These are phyloP conservation scores for Ectropis grisescens DNA, from an alignment of 1,140 invertebrate species.

Conservation along the genomic window DNA sequence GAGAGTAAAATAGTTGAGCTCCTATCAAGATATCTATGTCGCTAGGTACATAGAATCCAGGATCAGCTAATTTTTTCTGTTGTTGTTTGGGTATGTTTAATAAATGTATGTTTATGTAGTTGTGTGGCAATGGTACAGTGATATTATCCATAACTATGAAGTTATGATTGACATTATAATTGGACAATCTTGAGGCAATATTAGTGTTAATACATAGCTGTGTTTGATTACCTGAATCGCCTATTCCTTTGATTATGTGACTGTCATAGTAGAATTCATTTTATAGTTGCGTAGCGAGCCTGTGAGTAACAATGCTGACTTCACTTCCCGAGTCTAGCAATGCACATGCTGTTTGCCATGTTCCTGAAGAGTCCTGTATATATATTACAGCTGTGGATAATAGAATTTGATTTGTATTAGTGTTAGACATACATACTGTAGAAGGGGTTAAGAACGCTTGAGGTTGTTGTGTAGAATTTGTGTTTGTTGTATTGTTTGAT, in stretches of 20 bases:
- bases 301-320: conserved; percentile 4
- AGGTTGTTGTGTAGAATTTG: too few relatives aligned
- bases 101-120: not conserved
- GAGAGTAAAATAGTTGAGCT: conserved; percentile 4
- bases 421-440: conserved; percentile 1
- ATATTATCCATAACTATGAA: conserved; percentile 2
- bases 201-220: not conserved
- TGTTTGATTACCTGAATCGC: not conserved
- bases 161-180: not conserved
- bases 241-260: conserved; percentile 1
- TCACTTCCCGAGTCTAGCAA: conserved; percentile 5
- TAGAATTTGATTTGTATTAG: conserved; percentile 5
- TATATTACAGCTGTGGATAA: conserved; percentile 6
- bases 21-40: conserved; percentile 3
- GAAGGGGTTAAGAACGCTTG: too few relatives aligned
- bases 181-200: not conserved
- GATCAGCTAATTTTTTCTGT: too few relatives aligned
- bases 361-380: conserved; percentile 3
- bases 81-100: not conserved
- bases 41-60: conserved; percentile 4
- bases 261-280: not conserved
- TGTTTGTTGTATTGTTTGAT: too few relatives aligned
- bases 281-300: conserved; percentile 1
- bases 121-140: conserved; percentile 1
- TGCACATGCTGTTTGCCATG: conserved; percentile 3